Conservation (phyloP, 2,888 invertebrate genomes). For the Hymenopus coronatus region DNA sequence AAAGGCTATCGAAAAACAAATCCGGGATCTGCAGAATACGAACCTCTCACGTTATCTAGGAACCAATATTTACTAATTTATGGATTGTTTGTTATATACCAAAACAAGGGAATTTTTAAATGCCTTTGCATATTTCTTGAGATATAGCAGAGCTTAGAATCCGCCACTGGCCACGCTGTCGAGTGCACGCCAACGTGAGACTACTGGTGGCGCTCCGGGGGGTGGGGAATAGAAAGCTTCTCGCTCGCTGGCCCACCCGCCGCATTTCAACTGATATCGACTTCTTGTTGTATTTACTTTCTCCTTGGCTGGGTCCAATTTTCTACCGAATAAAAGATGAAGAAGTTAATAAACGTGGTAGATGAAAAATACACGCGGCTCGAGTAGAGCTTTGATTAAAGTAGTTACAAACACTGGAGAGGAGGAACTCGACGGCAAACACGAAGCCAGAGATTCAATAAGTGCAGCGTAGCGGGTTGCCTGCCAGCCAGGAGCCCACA, state of each 20-base stretch:
- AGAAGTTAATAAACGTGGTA: slow-evolving; percentile 44
- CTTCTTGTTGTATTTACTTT: slow-evolving; percentile 42
- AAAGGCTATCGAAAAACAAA: too few species aligned
- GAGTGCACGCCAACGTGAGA: neutral
- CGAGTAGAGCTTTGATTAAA: slow-evolving; percentile 38
- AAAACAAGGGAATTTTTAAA: too few species aligned
- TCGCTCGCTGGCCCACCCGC: neutral
- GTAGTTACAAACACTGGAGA: slow-evolving; percentile 37
- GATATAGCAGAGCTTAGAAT: neutral
- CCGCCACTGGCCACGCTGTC: neutral
- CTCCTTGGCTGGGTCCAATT: slow-evolving; percentile 44
- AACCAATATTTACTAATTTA: too few species aligned
- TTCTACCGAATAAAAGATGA: slow-evolving; percentile 46
- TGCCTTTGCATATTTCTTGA: too few species aligned
- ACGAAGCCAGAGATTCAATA: slow-evolving; percentile 35
- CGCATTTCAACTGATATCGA: slow-evolving; percentile 30
- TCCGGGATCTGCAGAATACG: too few species aligned
- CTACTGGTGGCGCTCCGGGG: neutral
- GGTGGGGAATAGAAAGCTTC: neutral
- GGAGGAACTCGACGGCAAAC: slow-evolving; percentile 32
- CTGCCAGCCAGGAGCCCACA: neutral
- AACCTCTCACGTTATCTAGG: too few species aligned
- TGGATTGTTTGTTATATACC: too few species aligned
- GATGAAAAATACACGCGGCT: slow-evolving; percentile 38
- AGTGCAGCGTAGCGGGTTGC: slow-evolving; percentile 30